Conservation (phyloP, 2,113 vertebrate genomes). For the Dicerorhinus sumatrensis region DNA sequence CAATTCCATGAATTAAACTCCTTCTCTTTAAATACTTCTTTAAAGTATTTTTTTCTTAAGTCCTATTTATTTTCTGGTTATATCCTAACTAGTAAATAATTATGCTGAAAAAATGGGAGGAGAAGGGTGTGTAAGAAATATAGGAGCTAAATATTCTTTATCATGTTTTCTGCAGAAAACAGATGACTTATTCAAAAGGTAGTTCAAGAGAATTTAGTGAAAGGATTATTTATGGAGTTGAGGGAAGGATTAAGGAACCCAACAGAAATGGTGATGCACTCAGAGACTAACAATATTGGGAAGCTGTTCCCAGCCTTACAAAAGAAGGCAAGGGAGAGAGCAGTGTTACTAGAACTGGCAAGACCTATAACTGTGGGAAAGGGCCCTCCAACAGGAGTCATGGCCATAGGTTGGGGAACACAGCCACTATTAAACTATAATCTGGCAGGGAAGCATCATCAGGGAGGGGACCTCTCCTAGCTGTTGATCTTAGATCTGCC, state of each 20-base stretch:
- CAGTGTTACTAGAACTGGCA: neutral
- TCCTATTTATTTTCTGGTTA: neutral
- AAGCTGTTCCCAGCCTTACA: neutral
- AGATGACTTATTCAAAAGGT: neutral
- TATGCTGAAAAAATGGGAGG: neutral
- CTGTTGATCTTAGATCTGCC: neutral
- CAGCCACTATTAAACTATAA: neutral
- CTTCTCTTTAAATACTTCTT: slow-evolving; percentile 8
- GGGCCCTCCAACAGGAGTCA: neutral
- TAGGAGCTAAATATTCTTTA: neutral
- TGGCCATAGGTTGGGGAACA: neutral
- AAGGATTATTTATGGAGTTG: neutral
- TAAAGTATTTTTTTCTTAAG: neutral
- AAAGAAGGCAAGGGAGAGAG: neutral
- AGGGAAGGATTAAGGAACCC: slow-evolving; percentile 8
- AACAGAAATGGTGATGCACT: neutral
- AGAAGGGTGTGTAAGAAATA: neutral
- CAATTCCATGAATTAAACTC: neutral
- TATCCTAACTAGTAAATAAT: neutral
- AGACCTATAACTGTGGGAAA: neutral
- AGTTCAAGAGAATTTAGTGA: slow-evolving; percentile 28
- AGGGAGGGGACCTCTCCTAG: neutral
- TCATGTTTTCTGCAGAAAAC: neutral
- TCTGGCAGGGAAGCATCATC: neutral
- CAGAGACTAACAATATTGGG: neutral